A percentile compares a stretch with the other conserved stretches of the same genome.
These are phyloP conservation scores for Neodontobutis hainanensis DNA, from an alignment of 2,113 vertebrate species.

Conservation along the genomic window DNA sequence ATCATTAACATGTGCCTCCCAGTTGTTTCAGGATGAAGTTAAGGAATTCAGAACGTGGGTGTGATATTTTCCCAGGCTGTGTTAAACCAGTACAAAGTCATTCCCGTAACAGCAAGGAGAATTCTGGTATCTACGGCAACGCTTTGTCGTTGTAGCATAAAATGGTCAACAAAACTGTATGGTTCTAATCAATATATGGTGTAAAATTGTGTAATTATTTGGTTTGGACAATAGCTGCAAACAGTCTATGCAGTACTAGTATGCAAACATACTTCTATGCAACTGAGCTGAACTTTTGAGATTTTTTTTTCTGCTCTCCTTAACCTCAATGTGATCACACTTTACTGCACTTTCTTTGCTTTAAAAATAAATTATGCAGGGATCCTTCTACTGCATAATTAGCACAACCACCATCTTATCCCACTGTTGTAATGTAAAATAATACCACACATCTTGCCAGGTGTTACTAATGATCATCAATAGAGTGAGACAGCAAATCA, in stretches of 20 bases:
- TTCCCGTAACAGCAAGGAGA: constrained; percentile 43
- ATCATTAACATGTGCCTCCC: constrained; percentile 49
- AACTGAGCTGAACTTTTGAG: too few relatives aligned
- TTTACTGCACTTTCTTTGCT: too few relatives aligned
- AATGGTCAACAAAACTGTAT: neutral
- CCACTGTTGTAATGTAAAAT: constrained; percentile 20
- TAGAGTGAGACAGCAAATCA: neutral
- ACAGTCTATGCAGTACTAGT: too few relatives aligned
- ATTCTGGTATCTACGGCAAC: constrained; percentile 6
- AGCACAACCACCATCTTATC: constrained; percentile 12
- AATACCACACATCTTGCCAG: constrained; percentile 15
- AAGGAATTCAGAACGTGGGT: constrained; percentile 55
- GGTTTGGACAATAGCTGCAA: too few relatives aligned
- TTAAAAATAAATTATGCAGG: neutral
- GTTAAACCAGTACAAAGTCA: constrained; percentile 53
- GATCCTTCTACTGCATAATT: constrained; percentile 18
- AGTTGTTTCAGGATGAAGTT: constrained; percentile 48
- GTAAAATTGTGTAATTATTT: too few relatives aligned
- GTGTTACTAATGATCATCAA: constrained; percentile 12
- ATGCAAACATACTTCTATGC: too few relatives aligned
- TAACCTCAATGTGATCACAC: too few relatives aligned
- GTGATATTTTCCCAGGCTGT: constrained; percentile 48
- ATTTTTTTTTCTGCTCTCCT: too few relatives aligned
- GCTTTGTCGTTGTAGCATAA: neutral
- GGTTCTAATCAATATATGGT: too few relatives aligned